Evolutionary conservation across 1,140 invertebrate genomes (phyloP), one percentile per base, ranked within the genome.

Genomic region (Zaprionus ghesquierei): DNA sequence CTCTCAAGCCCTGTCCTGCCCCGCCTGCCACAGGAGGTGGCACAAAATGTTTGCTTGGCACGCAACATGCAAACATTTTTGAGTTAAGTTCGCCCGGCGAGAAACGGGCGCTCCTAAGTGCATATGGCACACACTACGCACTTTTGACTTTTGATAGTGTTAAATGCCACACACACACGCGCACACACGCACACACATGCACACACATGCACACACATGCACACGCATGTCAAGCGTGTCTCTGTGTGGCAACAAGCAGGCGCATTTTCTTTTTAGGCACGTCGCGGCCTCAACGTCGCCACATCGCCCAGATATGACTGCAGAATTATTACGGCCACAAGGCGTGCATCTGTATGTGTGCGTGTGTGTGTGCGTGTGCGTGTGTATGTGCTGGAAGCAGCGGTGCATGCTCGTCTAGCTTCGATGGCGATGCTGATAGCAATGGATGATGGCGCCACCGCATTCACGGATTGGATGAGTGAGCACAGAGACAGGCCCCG

Each of bases 11-110:
- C 5, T 13, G 55, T 29, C 12, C 31, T 22, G 3, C 10, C 51
- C 35, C 31, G 1, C 15, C 13, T 25, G 33, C 12, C 18, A 33
- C 31, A 53, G 66, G 61, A 73, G 56, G 63, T 81, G 70, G 75
- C 77, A 61, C 61, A 75, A 77, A 86, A 86, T 86, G 82, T 82
- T 86, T 82, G 84, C 79, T 77, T 86, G 79, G 82, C 82, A 86
- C 82, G 82, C 82, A 86, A 86, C 82, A 86, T 86, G 82, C 82
- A 82, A 86, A 82, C 82, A 86, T 86, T 86, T 86, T 86, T 86
- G 82, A 86, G 82, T 86, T 86, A 86, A 87, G 75, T 89, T 86
- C 9, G 23, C 38, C 29, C 55, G n/a, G n/a, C n/a, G 35, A 46
- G 75, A 31, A 63, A 59, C 29, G 61, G 18, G 69, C 58, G 50